Evolutionary conservation across 1,140 invertebrate genomes (phyloP), one percentile per base, ranked within the genome.

Genomic region (Himalopsyche phryganea): DNA sequence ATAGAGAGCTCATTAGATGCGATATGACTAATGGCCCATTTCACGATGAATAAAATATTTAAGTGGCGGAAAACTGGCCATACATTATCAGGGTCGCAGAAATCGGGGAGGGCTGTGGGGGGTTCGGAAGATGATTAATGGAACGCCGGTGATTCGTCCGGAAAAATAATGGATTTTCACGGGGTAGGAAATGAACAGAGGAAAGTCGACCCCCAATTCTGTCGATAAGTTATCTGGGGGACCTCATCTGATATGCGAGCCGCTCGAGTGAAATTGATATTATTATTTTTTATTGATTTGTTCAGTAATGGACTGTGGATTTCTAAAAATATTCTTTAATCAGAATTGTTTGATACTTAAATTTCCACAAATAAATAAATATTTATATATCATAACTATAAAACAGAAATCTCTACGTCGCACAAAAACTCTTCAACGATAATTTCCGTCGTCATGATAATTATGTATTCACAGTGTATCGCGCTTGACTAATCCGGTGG

Each of bases 11-110:
- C 60, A 58, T 63, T 63, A 63, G 60, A 23, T 17, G 18, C 14
- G 33, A 45, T 46, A 55, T 63, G 61, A 63, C 56, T 63, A 59
- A 63, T 63, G 61, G 57, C 15, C 57, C 61, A 55, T 59, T 63
- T 55, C 53, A 45, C 61, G 57, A 59, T 59, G 61, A 63, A 63
- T 63, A 63, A 63, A 63, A 63, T 59, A 64, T 64, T 60, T 50
- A 64, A 64, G 61, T 64, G 61, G 61, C 60, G 61, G 61, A 64
- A 64, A 64, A 64, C 56, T 59, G 56, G 56, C 53, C 57, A 56
- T 58, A 61, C 50, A 57, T 57, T 49, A 54, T 36, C 51, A 35
- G 60, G 36, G 40, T 7, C 42, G 20, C 33, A 55, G 35, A 23
- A 33, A 15, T 6, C 15, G 32, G 17, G 10, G 51, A 51, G 38